Percentiles rank a stretch among this genome's conserved stretches.
Conservation (phyloP, 2,113 vertebrate species). For the Apus apus region DNA sequence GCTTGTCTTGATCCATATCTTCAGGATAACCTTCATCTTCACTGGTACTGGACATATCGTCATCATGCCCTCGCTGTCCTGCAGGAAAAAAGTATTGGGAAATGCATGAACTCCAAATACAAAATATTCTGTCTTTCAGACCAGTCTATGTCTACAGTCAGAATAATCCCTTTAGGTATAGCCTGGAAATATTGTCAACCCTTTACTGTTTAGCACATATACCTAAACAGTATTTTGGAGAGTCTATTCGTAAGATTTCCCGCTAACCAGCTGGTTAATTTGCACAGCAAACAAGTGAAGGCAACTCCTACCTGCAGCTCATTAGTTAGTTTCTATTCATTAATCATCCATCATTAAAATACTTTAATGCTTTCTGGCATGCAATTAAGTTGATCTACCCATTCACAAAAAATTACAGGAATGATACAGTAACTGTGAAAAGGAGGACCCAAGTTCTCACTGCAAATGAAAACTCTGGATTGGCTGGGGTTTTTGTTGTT, state of each 20-base stretch:
- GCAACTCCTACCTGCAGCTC: neutral
- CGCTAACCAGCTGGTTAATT: neutral
- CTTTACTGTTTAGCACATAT: neutral
- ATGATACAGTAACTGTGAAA: neutral
- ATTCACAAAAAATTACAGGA: neutral
- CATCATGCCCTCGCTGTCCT: slow-evolving; percentile 79
- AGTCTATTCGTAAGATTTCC: neutral
- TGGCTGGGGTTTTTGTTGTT: too few species aligned
- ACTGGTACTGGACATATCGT: slow-evolving; percentile 79
- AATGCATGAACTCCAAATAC: neutral
- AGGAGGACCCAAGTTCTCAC: neutral
- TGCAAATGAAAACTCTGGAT: neutral
- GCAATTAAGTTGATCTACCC: neutral
- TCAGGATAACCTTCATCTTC: slow-evolving; percentile 84
- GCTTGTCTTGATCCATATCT: slow-evolving; percentile 85
- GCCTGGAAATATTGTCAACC: rapidly evolving
- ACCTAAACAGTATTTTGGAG: neutral
- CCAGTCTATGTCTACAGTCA: neutral
- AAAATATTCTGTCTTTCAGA: neutral
- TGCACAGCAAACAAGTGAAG: neutral
- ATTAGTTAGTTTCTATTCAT: neutral
- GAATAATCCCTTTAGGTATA: neutral
- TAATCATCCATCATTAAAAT: neutral
- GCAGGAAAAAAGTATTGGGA: neutral
- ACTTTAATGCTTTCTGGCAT: neutral